A percentile compares a stretch with the other conserved stretches of the same genome.
phyloP scores from a whole-genome alignment of 2,113 vertebrate species.

The Myiozetetes cayanensis region DNA sequence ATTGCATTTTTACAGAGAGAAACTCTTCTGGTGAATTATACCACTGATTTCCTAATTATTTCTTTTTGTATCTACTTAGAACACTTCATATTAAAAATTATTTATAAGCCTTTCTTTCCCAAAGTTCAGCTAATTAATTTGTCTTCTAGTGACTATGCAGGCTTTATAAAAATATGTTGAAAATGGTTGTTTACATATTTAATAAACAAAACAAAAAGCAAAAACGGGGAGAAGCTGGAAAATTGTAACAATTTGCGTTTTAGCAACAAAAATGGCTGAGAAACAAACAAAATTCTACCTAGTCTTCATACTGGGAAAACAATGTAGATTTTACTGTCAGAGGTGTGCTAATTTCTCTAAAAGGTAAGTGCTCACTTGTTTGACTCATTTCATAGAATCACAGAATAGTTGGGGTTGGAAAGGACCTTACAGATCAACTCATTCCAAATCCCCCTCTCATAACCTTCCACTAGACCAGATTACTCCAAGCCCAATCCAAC shows the following conservation, averaged over 20 bases:
- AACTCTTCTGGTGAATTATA: background rate
- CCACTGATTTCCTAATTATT: background rate
- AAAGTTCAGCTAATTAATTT: background rate
- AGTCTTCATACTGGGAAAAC: background rate
- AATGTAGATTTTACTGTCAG: background rate
- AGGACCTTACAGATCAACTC: background rate
- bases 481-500: background rate
- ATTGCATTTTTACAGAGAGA: background rate
- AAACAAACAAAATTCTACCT: background rate
- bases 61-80: background rate
- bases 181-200: background rate
- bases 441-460: background rate
- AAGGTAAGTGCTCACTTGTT: background rate
- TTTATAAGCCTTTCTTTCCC: background rate
- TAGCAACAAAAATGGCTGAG: background rate
- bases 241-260: background rate
- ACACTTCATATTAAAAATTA: background rate
- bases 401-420: background rate
- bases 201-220: background rate
- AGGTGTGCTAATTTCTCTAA: background rate
- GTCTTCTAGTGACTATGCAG: background rate
- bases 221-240: background rate
- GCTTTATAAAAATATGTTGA: background rate
- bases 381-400: background rate
- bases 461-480: background rate